phyloP scores from a whole-genome alignment of 1,140 invertebrate genomes.

The Neelides sp. region DNA sequence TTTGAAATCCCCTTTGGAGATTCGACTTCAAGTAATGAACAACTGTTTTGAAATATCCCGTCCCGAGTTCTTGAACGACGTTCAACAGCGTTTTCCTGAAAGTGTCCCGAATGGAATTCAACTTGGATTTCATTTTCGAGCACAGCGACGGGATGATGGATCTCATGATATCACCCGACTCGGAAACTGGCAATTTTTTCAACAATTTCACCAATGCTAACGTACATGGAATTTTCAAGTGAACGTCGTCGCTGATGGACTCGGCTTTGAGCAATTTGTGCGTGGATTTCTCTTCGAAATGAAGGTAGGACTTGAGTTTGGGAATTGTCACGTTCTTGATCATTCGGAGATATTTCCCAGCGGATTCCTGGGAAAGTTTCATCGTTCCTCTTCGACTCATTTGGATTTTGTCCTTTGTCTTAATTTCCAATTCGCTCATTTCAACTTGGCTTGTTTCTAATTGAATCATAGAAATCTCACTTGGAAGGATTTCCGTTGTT shows the following conservation, averaged over 20 bases:
- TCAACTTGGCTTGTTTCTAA: no score
- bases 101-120: slow-evolving; percentile 4
- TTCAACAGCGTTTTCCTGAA: slow-evolving; percentile 14
- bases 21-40: slow-evolving; percentile 10
- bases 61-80: slow-evolving; percentile 7
- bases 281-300: slow-evolving; percentile 16
- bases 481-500: no score
- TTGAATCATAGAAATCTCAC: no score
- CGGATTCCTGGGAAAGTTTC: not conserved
- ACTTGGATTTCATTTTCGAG: slow-evolving; percentile 9
- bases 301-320: slow-evolving; percentile 10
- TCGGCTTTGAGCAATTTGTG: slow-evolving; percentile 13
- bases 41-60: slow-evolving; percentile 7
- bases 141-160: slow-evolving; percentile 16
- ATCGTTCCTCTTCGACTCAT: no score
- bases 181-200: slow-evolving; percentile 11
- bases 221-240: slow-evolving; percentile 17
- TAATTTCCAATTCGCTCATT: no score
- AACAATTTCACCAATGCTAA: slow-evolving; percentile 16
- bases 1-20: slow-evolving; percentile 17
- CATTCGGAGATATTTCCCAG: slow-evolving; percentile 3
- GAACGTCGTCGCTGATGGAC: slow-evolving; percentile 10
- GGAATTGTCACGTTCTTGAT: slow-evolving; percentile 8
- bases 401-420: no score
- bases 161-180: slow-evolving; percentile 7